These are phyloP conservation scores for Australoheros facetus DNA, from an alignment of 2,797 vertebrate genomes.

Conservation along the genomic window DNA sequence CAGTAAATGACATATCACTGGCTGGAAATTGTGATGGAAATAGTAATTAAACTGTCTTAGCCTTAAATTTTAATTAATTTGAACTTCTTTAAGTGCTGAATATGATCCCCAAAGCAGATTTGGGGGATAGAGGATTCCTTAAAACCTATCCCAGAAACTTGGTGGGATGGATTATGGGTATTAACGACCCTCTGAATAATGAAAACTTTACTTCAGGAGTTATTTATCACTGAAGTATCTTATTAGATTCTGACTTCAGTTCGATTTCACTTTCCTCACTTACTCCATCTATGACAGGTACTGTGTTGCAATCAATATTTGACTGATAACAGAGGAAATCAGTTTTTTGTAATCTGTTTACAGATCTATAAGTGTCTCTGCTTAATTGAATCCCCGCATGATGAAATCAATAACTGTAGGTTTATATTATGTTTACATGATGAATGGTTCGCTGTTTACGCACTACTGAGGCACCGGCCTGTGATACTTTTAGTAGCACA, in stretches of 20 bases:
- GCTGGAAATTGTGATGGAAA: neutral
- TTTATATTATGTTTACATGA: neutral
- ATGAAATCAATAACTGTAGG: neutral
- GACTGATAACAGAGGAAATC: neutral
- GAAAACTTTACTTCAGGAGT: neutral
- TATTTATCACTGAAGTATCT: neutral
- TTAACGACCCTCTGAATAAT: neutral
- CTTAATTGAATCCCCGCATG: constrained; percentile 31
- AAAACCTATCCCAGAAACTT: neutral
- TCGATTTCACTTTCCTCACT: constrained; percentile 9
- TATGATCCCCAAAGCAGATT: too few relatives aligned
- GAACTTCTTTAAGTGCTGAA: neutral
- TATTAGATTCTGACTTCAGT: neutral
- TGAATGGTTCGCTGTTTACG: constrained; percentile 20
- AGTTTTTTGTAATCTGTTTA: constrained; percentile 24
- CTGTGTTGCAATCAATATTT: constrained; percentile 7
- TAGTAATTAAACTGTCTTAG: neutral
- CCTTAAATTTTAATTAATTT: neutral
- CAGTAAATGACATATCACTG: neutral
- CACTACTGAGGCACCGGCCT: neutral
- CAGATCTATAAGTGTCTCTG: neutral
- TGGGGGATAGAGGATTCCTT: too few relatives aligned
- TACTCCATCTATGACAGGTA: neutral
- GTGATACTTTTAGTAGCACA: neutral
- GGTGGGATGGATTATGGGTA: neutral